Percentiles rank a stretch among this genome's conserved stretches.
Conservation (phyloP, 2,113 vertebrate species). For the Penelope pileata region DNA sequence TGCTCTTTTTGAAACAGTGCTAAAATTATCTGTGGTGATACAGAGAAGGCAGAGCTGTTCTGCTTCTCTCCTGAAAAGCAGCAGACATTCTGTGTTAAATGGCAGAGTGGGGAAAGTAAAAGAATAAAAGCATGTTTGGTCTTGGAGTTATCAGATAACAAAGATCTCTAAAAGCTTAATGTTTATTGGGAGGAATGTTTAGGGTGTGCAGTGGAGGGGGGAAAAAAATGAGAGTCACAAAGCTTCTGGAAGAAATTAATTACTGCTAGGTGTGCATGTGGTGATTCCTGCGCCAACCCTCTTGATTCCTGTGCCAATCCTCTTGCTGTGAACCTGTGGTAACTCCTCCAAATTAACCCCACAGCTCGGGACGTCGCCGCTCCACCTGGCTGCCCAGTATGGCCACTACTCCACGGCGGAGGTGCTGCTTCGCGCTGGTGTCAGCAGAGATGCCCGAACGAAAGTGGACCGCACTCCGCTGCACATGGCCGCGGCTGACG, state of each 20-base stretch:
- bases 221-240: too few species aligned
- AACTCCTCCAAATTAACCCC: neutral
- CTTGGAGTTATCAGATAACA: neutral
- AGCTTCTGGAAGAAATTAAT: too few species aligned
- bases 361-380: conserved; percentile 90
- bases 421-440: conserved; percentile 89
- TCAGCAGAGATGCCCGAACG: conserved; percentile 92
- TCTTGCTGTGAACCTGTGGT: neutral
- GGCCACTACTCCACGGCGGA: conserved; percentile 93
- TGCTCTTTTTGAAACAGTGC: neutral
- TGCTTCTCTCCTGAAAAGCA: neutral
- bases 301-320: too few species aligned
- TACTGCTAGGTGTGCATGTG: fast-evolving
- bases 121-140: neutral
- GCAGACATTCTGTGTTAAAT: neutral
- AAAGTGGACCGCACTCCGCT: conserved; percentile 93
- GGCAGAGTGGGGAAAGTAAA: neutral
- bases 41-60: neutral
- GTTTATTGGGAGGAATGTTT: neutral
- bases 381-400: conserved; percentile 91
- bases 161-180: neutral
- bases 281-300: neutral
- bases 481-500: conserved; percentile 92
- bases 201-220: neutral
- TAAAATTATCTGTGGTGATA: neutral